Evolutionary conservation across 1,140 invertebrate species (phyloP), one percentile per base, ranked within the genome.

Genomic region (Saxidomus purpurata): DNA sequence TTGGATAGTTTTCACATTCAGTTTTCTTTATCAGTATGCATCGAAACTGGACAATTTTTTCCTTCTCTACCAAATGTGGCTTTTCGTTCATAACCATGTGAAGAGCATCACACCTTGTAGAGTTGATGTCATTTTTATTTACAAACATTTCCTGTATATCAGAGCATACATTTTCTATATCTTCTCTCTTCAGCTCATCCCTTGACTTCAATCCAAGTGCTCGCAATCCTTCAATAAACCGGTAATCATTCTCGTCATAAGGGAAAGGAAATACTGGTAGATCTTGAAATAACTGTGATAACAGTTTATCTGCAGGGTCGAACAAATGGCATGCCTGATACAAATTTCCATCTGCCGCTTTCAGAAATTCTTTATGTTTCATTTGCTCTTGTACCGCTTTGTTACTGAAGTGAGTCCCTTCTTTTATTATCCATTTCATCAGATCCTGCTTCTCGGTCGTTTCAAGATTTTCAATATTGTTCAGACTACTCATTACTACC

Each of bases 131-230:
- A 28, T 19, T 15, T 3, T 28, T 47, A 19, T 17, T 25, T 52
- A 47, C n/a, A 9, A n/a, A 13, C 40, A 47, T 49, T 38, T 38
- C 28, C 19, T 88, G 55, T 25, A 80, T n/a, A 1, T 36, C 0
- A n/a, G 9, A 0, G 59, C 28, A n/a, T 0, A 67, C 19, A 31
- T 17, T 4, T 25, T 55, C 19, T 36, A 89, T 59, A 19, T 81
- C 63, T 15, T 43, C 11, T 22, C 8, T n/a, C 3, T 63, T 47
- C 36, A 81, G 19, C 36, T 89, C 36, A n/a, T 71, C 19, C n/a
- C n/a, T 15, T 36, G 55, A 82, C 31, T 81, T 89, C 13, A 89
- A 49, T 22, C 87, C 79, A 11, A 89, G 38, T 40, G 55, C 40
- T 17, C 22, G 36, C 13, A 89, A 31, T 17, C 25, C 49, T 0